phyloP scores from a whole-genome alignment of 2,888 invertebrate species.

The Lochmaea crataegi region DNA sequence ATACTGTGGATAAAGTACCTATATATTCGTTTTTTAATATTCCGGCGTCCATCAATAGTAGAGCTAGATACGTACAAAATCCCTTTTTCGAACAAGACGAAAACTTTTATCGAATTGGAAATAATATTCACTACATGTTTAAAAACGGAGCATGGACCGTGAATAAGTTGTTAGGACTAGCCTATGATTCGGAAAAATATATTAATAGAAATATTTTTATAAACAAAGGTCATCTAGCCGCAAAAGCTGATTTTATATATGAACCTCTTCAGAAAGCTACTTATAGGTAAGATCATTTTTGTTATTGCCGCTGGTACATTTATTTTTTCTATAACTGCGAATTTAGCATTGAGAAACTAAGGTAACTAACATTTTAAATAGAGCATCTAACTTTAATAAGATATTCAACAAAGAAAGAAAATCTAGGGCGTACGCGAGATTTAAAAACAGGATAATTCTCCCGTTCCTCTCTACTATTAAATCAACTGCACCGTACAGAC shows the following conservation, averaged over 20 bases:
- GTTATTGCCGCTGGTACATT: no score
- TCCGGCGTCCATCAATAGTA: slow-evolving; percentile 64
- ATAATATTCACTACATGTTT: background rate
- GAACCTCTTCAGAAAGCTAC: slow-evolving; percentile 67
- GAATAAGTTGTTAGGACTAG: slow-evolving; percentile 7
- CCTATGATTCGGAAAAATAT: slow-evolving; percentile 40
- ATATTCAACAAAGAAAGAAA: no score
- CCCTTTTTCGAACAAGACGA: slow-evolving; percentile 66
- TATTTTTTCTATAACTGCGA: background rate
- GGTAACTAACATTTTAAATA: no score
- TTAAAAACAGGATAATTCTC: no score
- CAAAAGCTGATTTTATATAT: slow-evolving; percentile 68
- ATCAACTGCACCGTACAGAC: no score
- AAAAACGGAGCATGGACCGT: background rate
- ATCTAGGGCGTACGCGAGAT: no score
- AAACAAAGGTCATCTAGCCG: slow-evolving; percentile 68
- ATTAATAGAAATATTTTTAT: slow-evolving; percentile 53
- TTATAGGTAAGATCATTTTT: slow-evolving; percentile 1
- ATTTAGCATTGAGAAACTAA: no score
- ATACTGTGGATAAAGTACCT: slow-evolving; percentile 66
- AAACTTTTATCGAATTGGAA: slow-evolving; percentile 62
- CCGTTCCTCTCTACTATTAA: no score
- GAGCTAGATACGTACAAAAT: slow-evolving; percentile 66
- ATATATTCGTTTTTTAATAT: slow-evolving; percentile 68
- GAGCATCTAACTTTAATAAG: no score